These are phyloP conservation scores for Pteropus rufus DNA, from an alignment of 2,797 vertebrate species.

Conservation along the genomic window DNA sequence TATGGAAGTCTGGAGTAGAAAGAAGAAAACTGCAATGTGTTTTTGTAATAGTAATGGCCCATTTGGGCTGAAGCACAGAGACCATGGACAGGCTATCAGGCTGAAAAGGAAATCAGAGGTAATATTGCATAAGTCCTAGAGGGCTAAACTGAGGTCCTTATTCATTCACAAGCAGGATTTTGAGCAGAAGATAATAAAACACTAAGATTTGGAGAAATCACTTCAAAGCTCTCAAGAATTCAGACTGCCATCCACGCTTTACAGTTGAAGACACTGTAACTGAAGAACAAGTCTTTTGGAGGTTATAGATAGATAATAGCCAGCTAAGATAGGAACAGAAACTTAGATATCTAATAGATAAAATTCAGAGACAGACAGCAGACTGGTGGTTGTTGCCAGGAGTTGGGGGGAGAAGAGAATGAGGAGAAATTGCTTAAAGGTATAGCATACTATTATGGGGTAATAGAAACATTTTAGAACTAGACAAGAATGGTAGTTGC, in stretches of 20 bases:
- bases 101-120: not conserved
- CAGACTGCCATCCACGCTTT: not conserved
- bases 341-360: not conserved
- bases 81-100: not conserved
- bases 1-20: not conserved
- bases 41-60: not conserved
- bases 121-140: not conserved
- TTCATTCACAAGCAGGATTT: not conserved
- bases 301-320: not conserved
- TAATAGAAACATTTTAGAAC: not conserved
- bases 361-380: not conserved
- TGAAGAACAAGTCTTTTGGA: not conserved
- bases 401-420: not conserved
- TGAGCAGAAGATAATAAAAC: not conserved
- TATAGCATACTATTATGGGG: not conserved
- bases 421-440: not conserved
- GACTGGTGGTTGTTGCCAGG: not conserved
- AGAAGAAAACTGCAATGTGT: not conserved
- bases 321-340: not conserved
- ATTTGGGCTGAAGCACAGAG: not conserved
- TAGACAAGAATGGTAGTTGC: not conserved
- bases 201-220: not conserved
- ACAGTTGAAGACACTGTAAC: not conserved
- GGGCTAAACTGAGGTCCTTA: not conserved
- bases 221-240: constrained; percentile 21